Percentiles rank a stretch among this genome's conserved stretches.
Conservation (phyloP, 2,888 invertebrate species). For the Branchipolynoe longqiensis region DNA sequence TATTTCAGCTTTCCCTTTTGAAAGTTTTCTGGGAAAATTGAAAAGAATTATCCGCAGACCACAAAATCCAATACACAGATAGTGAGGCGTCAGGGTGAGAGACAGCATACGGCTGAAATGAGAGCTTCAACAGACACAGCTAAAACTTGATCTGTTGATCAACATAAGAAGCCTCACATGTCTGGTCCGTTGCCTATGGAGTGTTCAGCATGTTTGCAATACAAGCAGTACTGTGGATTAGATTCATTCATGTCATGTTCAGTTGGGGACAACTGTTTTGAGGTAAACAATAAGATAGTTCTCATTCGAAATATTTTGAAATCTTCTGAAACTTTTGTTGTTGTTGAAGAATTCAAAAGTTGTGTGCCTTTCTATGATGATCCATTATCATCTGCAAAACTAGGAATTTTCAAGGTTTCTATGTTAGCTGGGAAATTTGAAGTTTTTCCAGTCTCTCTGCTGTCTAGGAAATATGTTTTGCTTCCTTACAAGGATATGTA, state of each 20-base stretch:
- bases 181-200: slow-evolving; percentile 13
- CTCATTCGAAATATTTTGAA: slow-evolving; percentile 4
- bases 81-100: slow-evolving; percentile 1
- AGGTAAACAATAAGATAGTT: not conserved
- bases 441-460: not conserved
- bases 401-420: not conserved
- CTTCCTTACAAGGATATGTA: not conserved
- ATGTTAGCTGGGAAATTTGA: not conserved
- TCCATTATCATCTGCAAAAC: not conserved
- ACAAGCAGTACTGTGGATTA: slow-evolving; percentile 1
- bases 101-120: not conserved
- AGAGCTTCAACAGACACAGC: not conserved
- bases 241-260: not conserved
- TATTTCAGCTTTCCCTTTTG: slow-evolving; percentile 22
- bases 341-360: not conserved
- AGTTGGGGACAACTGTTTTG: not conserved
- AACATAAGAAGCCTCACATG: slow-evolving; percentile 26
- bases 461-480: not conserved
- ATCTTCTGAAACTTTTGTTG: not conserved
- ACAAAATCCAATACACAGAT: not conserved
- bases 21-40: slow-evolving; percentile 8
- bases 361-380: not conserved
- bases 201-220: not conserved
- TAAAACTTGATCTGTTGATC: not conserved
- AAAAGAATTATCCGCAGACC: not conserved